Evolutionary conservation across 37 sponge, comb jelly and placozoan genomes (phyloP), one percentile per base, ranked within the genome.

Genomic region (Ephydatia muelleri): DNA sequence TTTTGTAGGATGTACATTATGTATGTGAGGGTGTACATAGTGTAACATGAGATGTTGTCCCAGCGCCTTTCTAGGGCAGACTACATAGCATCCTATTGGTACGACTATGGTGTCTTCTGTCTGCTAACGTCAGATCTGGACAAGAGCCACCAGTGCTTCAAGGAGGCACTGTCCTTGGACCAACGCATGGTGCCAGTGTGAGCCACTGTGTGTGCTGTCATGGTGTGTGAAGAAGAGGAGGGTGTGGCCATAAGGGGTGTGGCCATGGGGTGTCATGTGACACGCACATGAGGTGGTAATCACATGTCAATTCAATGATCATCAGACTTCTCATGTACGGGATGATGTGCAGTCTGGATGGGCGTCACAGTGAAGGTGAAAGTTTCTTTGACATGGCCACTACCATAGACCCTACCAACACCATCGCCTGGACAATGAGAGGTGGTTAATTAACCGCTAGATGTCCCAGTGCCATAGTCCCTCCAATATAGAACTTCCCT

Each of bases 351-450:
- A 81, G 84, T 65, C 72, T 98, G 27, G 88, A 89, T 73, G 95
- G 89, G 36, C 21, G 84, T 25, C 84, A 78, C 80, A 82, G 85
- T 25, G 87, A 90, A 68, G 99, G 91, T 23, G 95, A 88, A 39
- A 82, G 91, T 14, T 84, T 98, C 70, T 86, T 98, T 39, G 99
- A 98, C 38, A 82, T 92, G 84, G 94, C 98, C 30, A 94, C 98
- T 2, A 78, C 92, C 68, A 76, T 85, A 38, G 94, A 96, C 49
- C 89, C 89, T 5, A 74, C 78, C 40, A 92, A 90, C 78, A 70
- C 77, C 68, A 77, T 94, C 3, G 91, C 94, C 34, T 98, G 98
- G 98, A 88, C 91, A 25, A 88, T 96, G 57, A 72, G 91, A 83
- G 98, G 98, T 84, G 48, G 70, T 22, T 31, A 25, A 43, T 16